phyloP scores from a whole-genome alignment of 2,113 vertebrate species.

The Numida meleagris region DNA sequence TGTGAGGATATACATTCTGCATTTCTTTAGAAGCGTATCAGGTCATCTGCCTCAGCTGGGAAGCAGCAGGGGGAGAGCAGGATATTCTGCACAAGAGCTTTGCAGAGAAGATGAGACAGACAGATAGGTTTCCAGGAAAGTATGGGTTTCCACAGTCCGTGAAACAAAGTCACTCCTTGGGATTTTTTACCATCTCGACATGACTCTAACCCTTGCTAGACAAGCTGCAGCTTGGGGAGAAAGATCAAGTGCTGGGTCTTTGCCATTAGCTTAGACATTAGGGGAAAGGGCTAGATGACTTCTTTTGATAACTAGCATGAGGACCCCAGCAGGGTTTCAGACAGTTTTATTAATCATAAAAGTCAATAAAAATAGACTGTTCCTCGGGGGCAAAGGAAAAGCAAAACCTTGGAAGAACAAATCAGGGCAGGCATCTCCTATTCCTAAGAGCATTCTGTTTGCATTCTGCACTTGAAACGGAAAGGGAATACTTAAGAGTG shows the following conservation, averaged over 20 bases:
- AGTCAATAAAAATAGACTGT: conserved; percentile 31
- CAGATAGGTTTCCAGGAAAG: conserved; percentile 2
- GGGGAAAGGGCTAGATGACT: conserved; percentile 44
- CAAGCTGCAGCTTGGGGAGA: background rate
- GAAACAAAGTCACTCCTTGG: background rate
- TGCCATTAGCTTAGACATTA: conserved; percentile 29
- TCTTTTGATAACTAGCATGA: conserved; percentile 36
- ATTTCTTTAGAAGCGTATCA: background rate
- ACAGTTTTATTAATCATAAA: conserved; percentile 62
- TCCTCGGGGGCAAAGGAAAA: conserved; percentile 40
- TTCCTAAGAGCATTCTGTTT: background rate
- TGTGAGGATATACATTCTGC: background rate
- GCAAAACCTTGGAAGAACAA: conserved; percentile 25
- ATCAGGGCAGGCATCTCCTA: conserved; percentile 16
- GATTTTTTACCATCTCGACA: background rate
- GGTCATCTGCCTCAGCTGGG: conserved; percentile 31
- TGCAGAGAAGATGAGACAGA: background rate
- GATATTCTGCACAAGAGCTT: background rate
- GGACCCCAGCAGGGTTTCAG: conserved; percentile 43
- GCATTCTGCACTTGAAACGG: background rate
- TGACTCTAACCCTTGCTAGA: background rate
- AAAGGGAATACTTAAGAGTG: conserved; percentile 6
- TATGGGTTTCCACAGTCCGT: background rate
- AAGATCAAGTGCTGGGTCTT: conserved; percentile 1
- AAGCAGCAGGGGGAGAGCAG: background rate